phyloP scores from a whole-genome alignment of 2,888 invertebrate genomes.

The Drosophila kuntzei region DNA sequence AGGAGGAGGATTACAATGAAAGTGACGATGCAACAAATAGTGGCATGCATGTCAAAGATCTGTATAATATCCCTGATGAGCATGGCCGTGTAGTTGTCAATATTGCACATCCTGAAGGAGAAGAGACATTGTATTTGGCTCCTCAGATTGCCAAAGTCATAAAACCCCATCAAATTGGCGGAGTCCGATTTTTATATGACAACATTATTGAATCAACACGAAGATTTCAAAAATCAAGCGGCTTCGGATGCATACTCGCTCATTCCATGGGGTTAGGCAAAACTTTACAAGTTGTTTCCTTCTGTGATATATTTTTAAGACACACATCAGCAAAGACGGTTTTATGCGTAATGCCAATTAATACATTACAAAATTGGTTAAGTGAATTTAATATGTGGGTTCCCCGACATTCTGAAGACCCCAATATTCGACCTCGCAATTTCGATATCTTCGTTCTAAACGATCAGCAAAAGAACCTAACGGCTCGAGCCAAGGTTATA shows the following conservation, averaged over 20 bases:
- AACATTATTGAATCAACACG: conserved; percentile 97
- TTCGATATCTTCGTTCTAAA: conserved; percentile 96
- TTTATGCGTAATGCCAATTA: conserved; percentile 98
- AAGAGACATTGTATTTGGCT: conserved; percentile 95
- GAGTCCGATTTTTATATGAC: conserved; percentile 97
- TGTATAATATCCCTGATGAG: conserved; percentile 95
- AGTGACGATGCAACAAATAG: conserved; percentile 95
- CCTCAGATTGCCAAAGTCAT: conserved; percentile 96
- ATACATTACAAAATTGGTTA: conserved; percentile 98
- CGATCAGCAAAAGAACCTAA: conserved; percentile 96
- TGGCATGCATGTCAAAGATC: conserved; percentile 96
- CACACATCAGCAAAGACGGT: conserved; percentile 95
- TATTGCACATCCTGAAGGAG: conserved; percentile 95
- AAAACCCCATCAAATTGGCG: conserved; percentile 98
- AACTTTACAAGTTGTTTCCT: conserved; percentile 97
- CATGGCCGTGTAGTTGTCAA: conserved; percentile 96
- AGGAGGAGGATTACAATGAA: conserved; percentile 89
- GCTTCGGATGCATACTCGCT: conserved; percentile 99
- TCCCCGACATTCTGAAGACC: conserved; percentile 89
- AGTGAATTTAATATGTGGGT: conserved; percentile 99
- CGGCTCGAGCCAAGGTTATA: conserved; percentile 94
- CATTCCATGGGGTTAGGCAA: conserved; percentile 99
- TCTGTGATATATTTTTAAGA: conserved; percentile 97
- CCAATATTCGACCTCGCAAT: conserved; percentile 91
- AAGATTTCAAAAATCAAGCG: conserved; percentile 93